Conservation (phyloP, 2,113 vertebrate genomes). For the Onychostruthus taczanowskii region DNA sequence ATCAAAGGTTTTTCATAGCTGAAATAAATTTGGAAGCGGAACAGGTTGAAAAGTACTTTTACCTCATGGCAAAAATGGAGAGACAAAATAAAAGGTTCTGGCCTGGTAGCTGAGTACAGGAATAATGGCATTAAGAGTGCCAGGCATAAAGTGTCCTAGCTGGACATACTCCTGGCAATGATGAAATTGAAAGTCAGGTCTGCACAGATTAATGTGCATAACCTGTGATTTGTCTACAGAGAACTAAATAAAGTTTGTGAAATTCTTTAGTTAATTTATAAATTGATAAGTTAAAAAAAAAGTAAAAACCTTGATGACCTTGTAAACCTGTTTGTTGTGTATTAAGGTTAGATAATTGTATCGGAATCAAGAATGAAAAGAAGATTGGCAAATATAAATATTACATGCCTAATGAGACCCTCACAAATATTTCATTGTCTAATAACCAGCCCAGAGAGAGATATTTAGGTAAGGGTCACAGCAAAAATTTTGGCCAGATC, state of each 20-base stretch:
- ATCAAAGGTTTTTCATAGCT: not conserved
- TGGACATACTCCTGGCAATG: not conserved
- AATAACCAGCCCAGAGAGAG: not conserved
- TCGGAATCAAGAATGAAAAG: not conserved
- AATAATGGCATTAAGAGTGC: not conserved
- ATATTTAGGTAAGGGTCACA: not conserved
- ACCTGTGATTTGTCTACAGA: not conserved
- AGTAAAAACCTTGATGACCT: not conserved
- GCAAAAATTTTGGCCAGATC: not conserved
- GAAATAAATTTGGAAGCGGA: not conserved
- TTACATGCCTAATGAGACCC: not conserved
- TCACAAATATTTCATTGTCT: not conserved
- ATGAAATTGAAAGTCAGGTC: not conserved
- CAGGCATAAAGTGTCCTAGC: not conserved
- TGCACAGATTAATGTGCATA: not conserved
- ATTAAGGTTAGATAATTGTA: not conserved
- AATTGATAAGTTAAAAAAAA: not conserved
- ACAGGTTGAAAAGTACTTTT: not conserved
- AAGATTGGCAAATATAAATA: not conserved
- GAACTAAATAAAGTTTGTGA: not conserved
- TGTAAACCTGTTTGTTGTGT: not conserved
- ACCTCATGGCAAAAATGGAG: not conserved
- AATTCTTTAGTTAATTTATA: not conserved
- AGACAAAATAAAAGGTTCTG: not conserved
- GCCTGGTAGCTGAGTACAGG: not conserved